Evolutionary conservation across 1,140 invertebrate genomes (phyloP).

Genomic region (Galleria mellonella): DNA sequence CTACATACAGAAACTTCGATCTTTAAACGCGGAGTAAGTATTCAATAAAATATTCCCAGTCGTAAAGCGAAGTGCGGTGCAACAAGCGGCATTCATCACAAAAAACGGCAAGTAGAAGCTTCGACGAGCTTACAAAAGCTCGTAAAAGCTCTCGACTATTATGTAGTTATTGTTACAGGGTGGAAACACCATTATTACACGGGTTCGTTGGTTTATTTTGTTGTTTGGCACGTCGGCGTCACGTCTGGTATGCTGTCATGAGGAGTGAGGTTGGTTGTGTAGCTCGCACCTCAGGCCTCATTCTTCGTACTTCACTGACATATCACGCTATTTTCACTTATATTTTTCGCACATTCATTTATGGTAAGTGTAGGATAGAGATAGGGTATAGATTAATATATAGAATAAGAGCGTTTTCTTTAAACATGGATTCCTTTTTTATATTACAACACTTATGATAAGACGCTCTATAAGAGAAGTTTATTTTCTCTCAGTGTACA

Average conservation of each 20-base stretch:
- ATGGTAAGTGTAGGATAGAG: too few relatives aligned
- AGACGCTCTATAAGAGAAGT: too few relatives aligned
- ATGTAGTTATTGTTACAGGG: constrained; percentile 72
- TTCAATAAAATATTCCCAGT: constrained; percentile 62
- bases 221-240: constrained; percentile 44
- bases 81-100: constrained; percentile 51
- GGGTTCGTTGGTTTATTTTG: constrained; percentile 60
- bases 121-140: constrained; percentile 69
- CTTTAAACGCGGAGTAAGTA: constrained; percentile 43
- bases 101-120: constrained; percentile 62
- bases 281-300: neutral
- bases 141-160: constrained; percentile 71
- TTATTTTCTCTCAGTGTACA: too few relatives aligned
- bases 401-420: too few relatives aligned
- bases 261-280: constrained; percentile 5
- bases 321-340: neutral
- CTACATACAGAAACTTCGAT: constrained; percentile 28
- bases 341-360: neutral
- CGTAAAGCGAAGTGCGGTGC: constrained; percentile 42
- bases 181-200: constrained; percentile 72
- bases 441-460: too few relatives aligned
- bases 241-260: constrained; percentile 19
- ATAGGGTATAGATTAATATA: too few relatives aligned
- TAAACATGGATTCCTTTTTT: too few relatives aligned
- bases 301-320: neutral